Conservation (phyloP, 2,113 vertebrate species). For the Thomomys bottae region DNA sequence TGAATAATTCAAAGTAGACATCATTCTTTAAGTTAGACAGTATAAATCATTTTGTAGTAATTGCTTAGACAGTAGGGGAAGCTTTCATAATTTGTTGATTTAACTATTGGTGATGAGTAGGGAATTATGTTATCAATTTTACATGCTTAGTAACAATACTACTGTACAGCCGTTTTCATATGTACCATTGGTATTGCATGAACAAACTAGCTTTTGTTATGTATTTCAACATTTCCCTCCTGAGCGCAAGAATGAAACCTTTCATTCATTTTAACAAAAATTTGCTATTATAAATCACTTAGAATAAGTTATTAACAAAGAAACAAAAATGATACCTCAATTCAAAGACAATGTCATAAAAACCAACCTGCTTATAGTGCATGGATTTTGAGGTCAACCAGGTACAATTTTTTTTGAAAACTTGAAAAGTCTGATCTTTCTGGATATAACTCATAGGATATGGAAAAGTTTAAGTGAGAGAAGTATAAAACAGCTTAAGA, state of each 20-base stretch:
- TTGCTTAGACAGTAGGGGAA: too few relatives aligned
- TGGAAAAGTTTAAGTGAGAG: too few relatives aligned
- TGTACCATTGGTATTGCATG: not conserved
- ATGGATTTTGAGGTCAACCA: too few relatives aligned
- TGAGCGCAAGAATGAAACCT: not conserved
- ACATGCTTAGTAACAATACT: not conserved
- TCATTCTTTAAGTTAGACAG: too few relatives aligned
- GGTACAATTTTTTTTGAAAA: too few relatives aligned
- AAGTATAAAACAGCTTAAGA: too few relatives aligned
- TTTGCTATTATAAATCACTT: not conserved
- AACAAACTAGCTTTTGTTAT: not conserved
- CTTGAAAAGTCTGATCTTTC: too few relatives aligned
- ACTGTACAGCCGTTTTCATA: not conserved
- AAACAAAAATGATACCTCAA: not conserved
- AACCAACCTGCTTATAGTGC: too few relatives aligned
- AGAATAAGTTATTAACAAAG: too few relatives aligned
- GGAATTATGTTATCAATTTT: not conserved
- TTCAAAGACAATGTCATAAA: not conserved
- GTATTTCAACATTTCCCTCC: not conserved
- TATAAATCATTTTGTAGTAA: not conserved
- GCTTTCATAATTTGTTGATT: not conserved
- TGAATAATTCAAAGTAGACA: too few relatives aligned
- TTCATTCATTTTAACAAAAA: not conserved
- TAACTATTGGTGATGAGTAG: not conserved
- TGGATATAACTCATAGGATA: too few relatives aligned